Base-by-base conservation (phyloP, 2,888 invertebrate species). In the Amblyjoppa fuscipennis region DNA sequence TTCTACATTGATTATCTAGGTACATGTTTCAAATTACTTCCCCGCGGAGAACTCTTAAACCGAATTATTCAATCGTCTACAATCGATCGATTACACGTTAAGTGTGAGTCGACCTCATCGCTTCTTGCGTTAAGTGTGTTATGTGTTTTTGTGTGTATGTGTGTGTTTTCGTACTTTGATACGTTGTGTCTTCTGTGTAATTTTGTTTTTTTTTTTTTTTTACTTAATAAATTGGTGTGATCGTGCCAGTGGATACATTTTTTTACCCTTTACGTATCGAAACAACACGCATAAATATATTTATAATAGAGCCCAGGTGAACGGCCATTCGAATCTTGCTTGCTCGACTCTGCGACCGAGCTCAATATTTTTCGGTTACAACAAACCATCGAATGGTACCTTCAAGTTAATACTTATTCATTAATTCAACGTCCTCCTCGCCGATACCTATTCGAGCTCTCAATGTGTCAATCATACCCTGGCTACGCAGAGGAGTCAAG, bases 1-100 rank as follows among this genome's bases (percentile, higher is more conserved):
- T 90, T 90, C 90, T 92, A 92, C 90, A 90, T 91, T 90, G 89
- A 90, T 92, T 92, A 93, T 90, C 90, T 91, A 93, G 87, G 88
- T 91, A 90, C 90, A 88, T 89, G 86, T 88, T 28, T 45, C 69
- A 74, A 83, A 79, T 83, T 41, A 74, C 66, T 51, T 25, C 77
- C 53, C 31, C 81, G 59, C 73, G 53, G 76, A 41, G 68, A 45
- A 75, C 53, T 70, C 70, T 75, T 83, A 77, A 74, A 81, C 61
- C 74, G 73, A 77, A 73, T 74, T 81, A 41, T 83, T 56, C 80
- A 83, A 85, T 83, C 76, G 73, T 76, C 73, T 83, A 73, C 66
- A 82, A 85, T 82, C 83, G 77, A 83, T 83, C 83, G 85, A 68
- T 66, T 68, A 45, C 59, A 84, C 64, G 71, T 53, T 74, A 34